phyloP scores from a whole-genome alignment of 2,888 invertebrate genomes.

The Drosophila yooni region DNA sequence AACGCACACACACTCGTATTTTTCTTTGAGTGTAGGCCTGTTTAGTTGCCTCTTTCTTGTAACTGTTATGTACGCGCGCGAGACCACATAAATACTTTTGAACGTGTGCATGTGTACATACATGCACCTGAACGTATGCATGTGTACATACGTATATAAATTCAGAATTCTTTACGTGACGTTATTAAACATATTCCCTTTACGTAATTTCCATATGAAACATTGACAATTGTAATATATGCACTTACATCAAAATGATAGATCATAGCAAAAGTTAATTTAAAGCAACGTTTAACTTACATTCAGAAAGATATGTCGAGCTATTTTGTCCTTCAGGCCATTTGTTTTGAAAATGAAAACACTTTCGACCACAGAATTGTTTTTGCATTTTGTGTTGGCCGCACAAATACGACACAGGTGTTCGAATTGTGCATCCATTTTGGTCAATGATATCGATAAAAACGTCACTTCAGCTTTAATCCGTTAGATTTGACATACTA shows the following conservation, averaged over 20 bases:
- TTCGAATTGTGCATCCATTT: slow-evolving; percentile 81
- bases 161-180: background rate
- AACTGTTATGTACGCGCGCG: background rate
- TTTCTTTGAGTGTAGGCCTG: slow-evolving; percentile 4
- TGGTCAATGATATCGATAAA: slow-evolving; percentile 8
- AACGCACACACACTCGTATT: background rate
- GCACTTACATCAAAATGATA: background rate
- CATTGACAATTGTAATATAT: background rate
- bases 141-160: background rate
- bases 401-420: slow-evolving; percentile 82
- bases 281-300: slow-evolving; percentile 62
- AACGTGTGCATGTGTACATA: background rate
- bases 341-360: slow-evolving; percentile 82
- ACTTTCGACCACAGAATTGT: slow-evolving; percentile 79
- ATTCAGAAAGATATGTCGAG: slow-evolving; percentile 73
- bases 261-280: background rate
- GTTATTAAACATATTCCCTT: background rate
- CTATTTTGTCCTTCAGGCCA: slow-evolving; percentile 79
- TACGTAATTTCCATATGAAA: background rate
- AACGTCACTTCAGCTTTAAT: slow-evolving; percentile 1
- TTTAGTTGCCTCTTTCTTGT: slow-evolving; percentile 6
- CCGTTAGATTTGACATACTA: slow-evolving; percentile 19
- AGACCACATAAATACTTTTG: background rate
- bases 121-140: background rate
- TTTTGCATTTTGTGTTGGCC: slow-evolving; percentile 80